Percentiles rank a stretch among this genome's conserved stretches.
Evolutionary conservation across 2,888 invertebrate genomes (phyloP).

Genomic region (Eristalis tenax): DNA sequence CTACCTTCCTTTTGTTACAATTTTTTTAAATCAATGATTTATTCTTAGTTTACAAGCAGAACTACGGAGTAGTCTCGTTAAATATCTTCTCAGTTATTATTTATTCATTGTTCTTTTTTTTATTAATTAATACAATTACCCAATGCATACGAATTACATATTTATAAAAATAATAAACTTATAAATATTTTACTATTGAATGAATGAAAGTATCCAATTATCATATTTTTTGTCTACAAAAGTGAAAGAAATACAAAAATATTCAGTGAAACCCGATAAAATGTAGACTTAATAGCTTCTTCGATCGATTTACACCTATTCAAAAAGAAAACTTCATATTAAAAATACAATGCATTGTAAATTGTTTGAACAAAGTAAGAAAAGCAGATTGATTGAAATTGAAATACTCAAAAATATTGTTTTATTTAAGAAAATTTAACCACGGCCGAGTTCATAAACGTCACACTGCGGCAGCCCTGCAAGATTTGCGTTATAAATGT

Average conservation of each 20-base stretch:
- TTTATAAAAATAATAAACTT: slow-evolving; percentile 64
- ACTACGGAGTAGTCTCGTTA: slow-evolving; percentile 17
- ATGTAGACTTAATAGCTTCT: slow-evolving; percentile 43
- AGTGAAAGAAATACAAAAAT: slow-evolving; percentile 4
- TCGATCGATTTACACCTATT: slow-evolving; percentile 59
- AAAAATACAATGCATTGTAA: slow-evolving; percentile 50
- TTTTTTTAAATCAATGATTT: slow-evolving; percentile 25
- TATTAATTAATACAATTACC: slow-evolving; percentile 57
- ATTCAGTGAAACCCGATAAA: slow-evolving; percentile 31
- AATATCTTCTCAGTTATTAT: slow-evolving; percentile 22
- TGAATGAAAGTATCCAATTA: slow-evolving; percentile 38
- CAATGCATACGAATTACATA: slow-evolving; percentile 64
- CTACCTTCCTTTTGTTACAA: slow-evolving; percentile 1
- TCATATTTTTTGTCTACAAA: slow-evolving; percentile 23
- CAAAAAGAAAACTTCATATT: slow-evolving; percentile 36
- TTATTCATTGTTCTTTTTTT: slow-evolving; percentile 12
- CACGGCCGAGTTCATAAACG: too few relatives aligned
- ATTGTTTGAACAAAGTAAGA: slow-evolving; percentile 32
- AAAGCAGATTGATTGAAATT: slow-evolving; percentile 68
- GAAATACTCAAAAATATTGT: slow-evolving; percentile 66
- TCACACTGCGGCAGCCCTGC: too few relatives aligned
- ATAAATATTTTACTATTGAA: slow-evolving; percentile 64
- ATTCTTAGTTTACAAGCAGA: slow-evolving; percentile 28
- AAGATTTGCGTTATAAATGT: too few relatives aligned
- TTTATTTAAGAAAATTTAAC: slow-evolving; percentile 16